Percentiles rank a stretch among this genome's conserved stretches.
Conservation (phyloP, 2,113 vertebrate genomes). For the Arenaria interpres region DNA sequence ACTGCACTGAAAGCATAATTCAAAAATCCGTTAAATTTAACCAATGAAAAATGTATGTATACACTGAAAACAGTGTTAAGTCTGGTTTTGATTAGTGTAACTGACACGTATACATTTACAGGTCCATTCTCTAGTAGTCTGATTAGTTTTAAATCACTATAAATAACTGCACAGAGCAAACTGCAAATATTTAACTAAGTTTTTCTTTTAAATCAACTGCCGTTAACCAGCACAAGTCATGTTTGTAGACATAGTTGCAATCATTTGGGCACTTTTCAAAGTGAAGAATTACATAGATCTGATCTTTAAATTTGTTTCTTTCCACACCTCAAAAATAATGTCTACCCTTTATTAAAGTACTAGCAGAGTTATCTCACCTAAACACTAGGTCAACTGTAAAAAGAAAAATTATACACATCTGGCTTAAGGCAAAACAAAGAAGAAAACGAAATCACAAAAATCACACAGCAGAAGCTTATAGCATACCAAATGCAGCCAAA, state of each 20-base stretch:
- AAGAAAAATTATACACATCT: background rate
- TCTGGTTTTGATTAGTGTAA: background rate
- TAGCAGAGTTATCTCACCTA: background rate
- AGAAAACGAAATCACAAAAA: background rate
- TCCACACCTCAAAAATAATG: background rate
- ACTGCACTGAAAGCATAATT: background rate
- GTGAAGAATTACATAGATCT: background rate
- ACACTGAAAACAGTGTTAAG: background rate
- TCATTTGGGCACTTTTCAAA: background rate
- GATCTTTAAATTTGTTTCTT: background rate
- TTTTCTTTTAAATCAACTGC: background rate
- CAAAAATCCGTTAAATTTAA: background rate
- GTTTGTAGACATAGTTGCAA: background rate
- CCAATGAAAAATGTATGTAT: background rate
- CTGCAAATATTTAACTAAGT: background rate
- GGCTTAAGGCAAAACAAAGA: background rate
- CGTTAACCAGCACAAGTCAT: background rate
- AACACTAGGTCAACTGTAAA: background rate
- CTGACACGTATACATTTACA: background rate
- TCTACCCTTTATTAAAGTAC: background rate
- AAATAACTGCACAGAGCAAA: background rate
- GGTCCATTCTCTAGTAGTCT: background rate
- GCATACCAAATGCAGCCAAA: background rate
- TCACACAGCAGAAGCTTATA: background rate
- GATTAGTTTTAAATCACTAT: background rate